Conservation (phyloP, 64 coral and sea anemone genomes). For the Porites australiensis region DNA sequence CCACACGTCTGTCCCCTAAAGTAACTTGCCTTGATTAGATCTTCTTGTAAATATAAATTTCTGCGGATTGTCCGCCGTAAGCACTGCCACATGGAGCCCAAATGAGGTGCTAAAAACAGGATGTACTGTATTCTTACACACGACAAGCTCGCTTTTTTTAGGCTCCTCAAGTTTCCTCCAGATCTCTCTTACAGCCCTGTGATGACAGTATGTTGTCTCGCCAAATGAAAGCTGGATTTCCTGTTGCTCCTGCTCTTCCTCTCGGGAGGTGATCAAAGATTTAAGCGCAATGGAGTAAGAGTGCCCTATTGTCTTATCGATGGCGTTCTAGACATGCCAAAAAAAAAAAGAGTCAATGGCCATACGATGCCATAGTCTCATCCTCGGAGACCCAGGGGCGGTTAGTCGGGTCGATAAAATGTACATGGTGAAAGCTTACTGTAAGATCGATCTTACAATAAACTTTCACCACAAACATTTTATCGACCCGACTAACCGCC, state of each 20-base stretch:
- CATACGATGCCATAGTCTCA: no score
- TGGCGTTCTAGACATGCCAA: constrained; percentile 55
- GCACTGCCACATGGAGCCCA: constrained; percentile 95
- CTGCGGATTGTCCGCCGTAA: constrained; percentile 86
- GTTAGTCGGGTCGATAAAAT: no score
- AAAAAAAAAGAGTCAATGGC: background rate
- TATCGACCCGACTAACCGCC: no score
- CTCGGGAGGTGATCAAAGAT: constrained; percentile 81
- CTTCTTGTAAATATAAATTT: constrained; percentile 97
- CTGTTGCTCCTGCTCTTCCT: constrained; percentile 92
- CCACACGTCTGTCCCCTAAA: background rate
- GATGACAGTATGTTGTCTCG: constrained; percentile 95
- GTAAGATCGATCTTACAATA: no score
- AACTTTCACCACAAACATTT: no score
- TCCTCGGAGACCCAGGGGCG: no score
- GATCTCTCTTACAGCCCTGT: constrained; percentile 89
- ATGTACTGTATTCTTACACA: constrained; percentile 92
- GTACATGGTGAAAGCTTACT: no score
- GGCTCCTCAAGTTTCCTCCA: constrained; percentile 86
- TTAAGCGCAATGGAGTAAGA: constrained; percentile 92
- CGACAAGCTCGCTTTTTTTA: constrained; percentile 61
- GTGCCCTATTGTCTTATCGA: constrained; percentile 92
- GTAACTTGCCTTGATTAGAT: constrained; percentile 80
- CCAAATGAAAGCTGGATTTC: constrained; percentile 82
- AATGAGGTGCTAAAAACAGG: constrained; percentile 98